Conservation (phyloP, 2,797 vertebrate genomes). For the Arrhamphus sclerolepis region DNA sequence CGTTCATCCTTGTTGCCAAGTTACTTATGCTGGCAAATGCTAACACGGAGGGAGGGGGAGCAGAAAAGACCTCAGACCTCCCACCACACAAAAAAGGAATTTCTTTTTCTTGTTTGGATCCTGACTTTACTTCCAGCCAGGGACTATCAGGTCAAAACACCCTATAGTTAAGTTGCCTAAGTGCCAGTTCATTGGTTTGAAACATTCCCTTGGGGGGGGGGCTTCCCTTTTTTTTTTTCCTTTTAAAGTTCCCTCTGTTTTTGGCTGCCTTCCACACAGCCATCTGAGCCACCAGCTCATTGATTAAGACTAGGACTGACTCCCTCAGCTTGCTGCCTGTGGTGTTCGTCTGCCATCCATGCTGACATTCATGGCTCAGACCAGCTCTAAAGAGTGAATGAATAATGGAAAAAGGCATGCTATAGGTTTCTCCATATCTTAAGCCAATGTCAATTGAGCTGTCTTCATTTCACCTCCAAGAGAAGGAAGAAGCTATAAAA, state of each 20-base stretch:
- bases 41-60: too few species aligned
- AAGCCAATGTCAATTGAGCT: slow-evolving; percentile 19
- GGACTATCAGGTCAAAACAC: not conserved
- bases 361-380: slow-evolving; percentile 48
- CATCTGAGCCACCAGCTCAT: slow-evolving; percentile 62
- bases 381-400: slow-evolving; percentile 54
- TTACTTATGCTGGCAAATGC: not conserved
- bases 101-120: not conserved
- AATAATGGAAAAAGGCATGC: slow-evolving; percentile 49
- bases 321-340: slow-evolving; percentile 51
- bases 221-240: slow-evolving; percentile 34
- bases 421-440: slow-evolving; percentile 45
- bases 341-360: slow-evolving; percentile 61
- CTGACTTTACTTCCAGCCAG: slow-evolving; percentile 2
- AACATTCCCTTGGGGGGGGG: slow-evolving; percentile 35
- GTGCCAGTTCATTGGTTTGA: slow-evolving; percentile 37
- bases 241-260: slow-evolving; percentile 52
- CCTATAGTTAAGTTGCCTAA: slow-evolving; percentile 14
- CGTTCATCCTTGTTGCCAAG: not conserved
- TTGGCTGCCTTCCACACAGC: slow-evolving; percentile 54
- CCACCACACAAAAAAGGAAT: not conserved
- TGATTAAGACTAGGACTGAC: slow-evolving; percentile 57
- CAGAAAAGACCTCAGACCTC: not conserved
- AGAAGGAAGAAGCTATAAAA: not conserved
- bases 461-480: slow-evolving; percentile 10